Conservation (phyloP, 1,140 invertebrate species). For the Diachasma alloeum region DNA sequence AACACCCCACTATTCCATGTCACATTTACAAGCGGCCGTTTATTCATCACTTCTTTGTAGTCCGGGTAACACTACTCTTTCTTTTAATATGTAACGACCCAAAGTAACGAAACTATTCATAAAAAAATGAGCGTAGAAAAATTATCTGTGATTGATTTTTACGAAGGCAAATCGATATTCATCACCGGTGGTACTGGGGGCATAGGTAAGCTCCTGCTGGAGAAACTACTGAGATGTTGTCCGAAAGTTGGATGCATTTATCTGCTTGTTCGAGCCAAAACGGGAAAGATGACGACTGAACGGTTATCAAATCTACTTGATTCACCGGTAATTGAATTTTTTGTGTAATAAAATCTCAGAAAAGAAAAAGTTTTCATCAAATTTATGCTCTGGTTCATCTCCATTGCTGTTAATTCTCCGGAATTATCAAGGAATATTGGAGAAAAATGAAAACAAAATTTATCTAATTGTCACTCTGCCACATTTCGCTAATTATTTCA, state of each 20-base stretch:
- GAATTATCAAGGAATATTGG: too few species aligned
- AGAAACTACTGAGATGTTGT: constrained; percentile 78
- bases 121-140: not conserved
- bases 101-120: too few species aligned
- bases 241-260: constrained; percentile 73
- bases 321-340: not conserved
- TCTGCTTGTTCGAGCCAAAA: constrained; percentile 76
- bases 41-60: not conserved
- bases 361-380: too few species aligned
- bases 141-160: not conserved
- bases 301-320: not conserved
- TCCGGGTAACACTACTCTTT: not conserved
- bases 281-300: constrained; percentile 48
- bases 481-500: too few species aligned
- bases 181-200: constrained; percentile 74
- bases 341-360: too few species aligned
- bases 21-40: too few species aligned
- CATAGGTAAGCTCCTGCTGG: constrained; percentile 78
- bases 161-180: constrained; percentile 35
- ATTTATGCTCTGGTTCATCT: too few species aligned
- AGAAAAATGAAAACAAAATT: too few species aligned
- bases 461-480: too few species aligned
- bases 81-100: not conserved
- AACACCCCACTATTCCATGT: too few species aligned
- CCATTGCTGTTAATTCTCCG: too few species aligned